Percentiles rank a stretch among this genome's conserved stretches.
Evolutionary conservation across 2,888 invertebrate genomes (phyloP).

Genomic region (Nomada lathburiana): DNA sequence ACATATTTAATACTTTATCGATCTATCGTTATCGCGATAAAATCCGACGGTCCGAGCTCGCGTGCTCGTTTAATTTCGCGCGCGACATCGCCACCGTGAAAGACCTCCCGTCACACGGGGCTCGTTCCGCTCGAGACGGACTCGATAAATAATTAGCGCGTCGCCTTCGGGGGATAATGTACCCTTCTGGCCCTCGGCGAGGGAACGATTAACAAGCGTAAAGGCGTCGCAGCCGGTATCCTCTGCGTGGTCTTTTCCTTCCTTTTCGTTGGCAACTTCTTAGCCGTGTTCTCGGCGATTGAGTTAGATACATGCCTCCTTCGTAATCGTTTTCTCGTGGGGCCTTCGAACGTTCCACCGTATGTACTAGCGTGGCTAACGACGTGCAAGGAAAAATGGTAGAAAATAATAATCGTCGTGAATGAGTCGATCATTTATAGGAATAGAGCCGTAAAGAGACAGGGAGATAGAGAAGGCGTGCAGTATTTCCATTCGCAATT

Average conservation of each 20-base stretch:
- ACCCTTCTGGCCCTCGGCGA: constrained; percentile 38
- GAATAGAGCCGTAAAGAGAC: background rate
- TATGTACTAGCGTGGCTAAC: constrained; percentile 27
- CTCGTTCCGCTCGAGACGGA: constrained; percentile 53
- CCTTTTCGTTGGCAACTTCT: constrained; percentile 54
- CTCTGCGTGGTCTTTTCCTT: constrained; percentile 27
- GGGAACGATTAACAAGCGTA: constrained; percentile 69
- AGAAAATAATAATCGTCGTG: constrained; percentile 18
- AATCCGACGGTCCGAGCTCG: constrained; percentile 48
- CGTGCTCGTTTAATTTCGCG: constrained; percentile 54
- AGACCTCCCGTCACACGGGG: constrained; percentile 48
- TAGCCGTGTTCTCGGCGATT: constrained; percentile 69
- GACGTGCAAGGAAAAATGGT: constrained; percentile 12
- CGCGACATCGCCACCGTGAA: constrained; percentile 47
- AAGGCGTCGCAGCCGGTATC: constrained; percentile 60
- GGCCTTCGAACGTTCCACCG: constrained; percentile 32
- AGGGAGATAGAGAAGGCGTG: background rate
- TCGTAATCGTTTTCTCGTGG: constrained; percentile 60
- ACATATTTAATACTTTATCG: constrained; percentile 55
- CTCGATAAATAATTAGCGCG: constrained; percentile 70
- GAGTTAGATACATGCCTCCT: constrained; percentile 64
- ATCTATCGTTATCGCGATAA: constrained; percentile 60
- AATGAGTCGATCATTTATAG: constrained; percentile 10
- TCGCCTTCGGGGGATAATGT: constrained; percentile 55
- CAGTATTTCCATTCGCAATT: background rate